phyloP scores from a whole-genome alignment of 1,140 invertebrate species.

The Charaxes varanes region DNA sequence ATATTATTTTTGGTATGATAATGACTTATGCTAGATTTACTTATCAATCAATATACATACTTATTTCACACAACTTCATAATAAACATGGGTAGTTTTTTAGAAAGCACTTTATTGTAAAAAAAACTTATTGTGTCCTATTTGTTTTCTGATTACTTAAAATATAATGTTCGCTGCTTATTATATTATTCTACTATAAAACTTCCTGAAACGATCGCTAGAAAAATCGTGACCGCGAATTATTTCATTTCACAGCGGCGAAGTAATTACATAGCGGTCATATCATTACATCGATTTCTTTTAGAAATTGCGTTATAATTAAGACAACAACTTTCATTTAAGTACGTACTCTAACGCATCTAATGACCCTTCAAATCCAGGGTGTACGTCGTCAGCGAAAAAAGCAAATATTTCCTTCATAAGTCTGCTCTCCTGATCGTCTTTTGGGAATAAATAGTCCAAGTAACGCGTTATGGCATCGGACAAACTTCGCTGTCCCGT shows the following conservation, averaged over 20 bases:
- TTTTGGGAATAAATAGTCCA: conserved; percentile 48
- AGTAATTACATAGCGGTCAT: conserved; percentile 8
- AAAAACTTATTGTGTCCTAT: no score
- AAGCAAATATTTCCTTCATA: conserved; percentile 44
- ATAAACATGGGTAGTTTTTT: no score
- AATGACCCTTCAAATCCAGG: conserved; percentile 26
- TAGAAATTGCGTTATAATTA: conserved; percentile 10
- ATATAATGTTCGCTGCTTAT: no score
- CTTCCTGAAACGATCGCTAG: no score
- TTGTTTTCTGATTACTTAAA: no score
- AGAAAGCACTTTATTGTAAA: no score
- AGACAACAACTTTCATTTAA: conserved; percentile 14
- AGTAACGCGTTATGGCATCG: conserved; percentile 34
- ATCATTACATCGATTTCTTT: conserved; percentile 10
- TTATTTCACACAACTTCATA: no score
- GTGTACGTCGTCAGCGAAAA: conserved; percentile 35
- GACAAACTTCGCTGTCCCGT: conserved; percentile 31
- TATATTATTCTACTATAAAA: no score
- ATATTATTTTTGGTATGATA: no score
- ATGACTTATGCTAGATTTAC: no score
- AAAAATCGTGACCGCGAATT: no score
- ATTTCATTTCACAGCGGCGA: background rate
- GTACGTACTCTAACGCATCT: conserved; percentile 28
- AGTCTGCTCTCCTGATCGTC: conserved; percentile 43
- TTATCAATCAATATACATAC: no score